Base-by-base conservation (phyloP, 1,140 invertebrate genomes). In the Fopius arisanus region DNA sequence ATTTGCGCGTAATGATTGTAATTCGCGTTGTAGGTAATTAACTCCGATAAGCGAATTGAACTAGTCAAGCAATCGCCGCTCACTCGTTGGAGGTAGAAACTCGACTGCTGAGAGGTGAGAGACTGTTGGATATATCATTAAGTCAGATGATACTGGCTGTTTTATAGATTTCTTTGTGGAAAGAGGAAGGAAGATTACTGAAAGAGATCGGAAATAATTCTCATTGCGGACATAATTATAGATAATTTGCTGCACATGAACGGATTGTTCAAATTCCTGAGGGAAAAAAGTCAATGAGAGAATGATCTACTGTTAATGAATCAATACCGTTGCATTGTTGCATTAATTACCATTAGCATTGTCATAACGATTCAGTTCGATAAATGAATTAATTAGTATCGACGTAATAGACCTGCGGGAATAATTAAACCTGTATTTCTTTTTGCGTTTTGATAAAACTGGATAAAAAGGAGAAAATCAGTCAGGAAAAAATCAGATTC, bases 11-110 rank as follows among this genome's bases (percentile, higher is more conserved):
- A 16, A 28, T 12, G 16, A 67, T 21, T 33, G n/a, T 23, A n/a
- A n/a, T 33, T n/a, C 10, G 5, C 54, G 9, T 9, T 26, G 19
- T 23, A 10, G 21, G 5, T 72, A 10, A 68, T 37, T 68, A 26
- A 23, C 51, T 48, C 29, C 26, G 33, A 67, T n/a, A 41, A 16
- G 31, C 7, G 26, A 41, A 19, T 67, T 66, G 14, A 62, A 62
- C 21, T 70, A 21, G 12, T 41, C 33, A 21, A 67, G 16, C 21
- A 37, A 23, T 21, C n/a, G 9, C 43, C 40, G 76, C 78, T 78
- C 77, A 80, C 79, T 75, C 73, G 63, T 62, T 71, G 78, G 80
- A 76, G 75, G 79, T 69, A 72, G 75, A 77, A 75, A 76, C 74
- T 48, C 72, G 74, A 81, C 79, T 77, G 76, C 72, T 16, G 59